Evolutionary conservation across 2,888 invertebrate species (phyloP), one percentile per base, ranked within the genome.

Genomic region (Pseudococcus viburni): DNA sequence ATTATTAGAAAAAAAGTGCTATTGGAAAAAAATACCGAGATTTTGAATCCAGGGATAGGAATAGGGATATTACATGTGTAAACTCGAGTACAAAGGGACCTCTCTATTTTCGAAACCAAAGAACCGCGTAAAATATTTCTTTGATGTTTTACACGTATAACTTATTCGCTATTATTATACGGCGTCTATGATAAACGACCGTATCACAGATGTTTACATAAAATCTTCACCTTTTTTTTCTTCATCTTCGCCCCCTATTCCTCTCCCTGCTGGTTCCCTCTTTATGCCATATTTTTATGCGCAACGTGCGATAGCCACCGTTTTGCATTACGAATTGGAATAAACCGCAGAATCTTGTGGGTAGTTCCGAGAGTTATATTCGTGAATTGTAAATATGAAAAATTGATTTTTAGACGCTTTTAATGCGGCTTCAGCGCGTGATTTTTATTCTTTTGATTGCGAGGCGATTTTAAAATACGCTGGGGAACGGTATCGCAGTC

Each of bases 191-290:
- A 83, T 83, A 83, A 83, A 83, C 46, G 80, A 83, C 42, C 80
- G 80, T 83, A 46, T 83, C 80, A 83, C 80, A 83, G 80, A 46
- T 83, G 77, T 77, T 77, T 77, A 77, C 77, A 77, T 77, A 77
- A 77, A 77, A 77, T 77, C 77, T 77, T 77, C 77, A 77, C 77
- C 22, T 73, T 33, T 73, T 73, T 73, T 42, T 42, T 42, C 42
- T 42, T 9, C 42, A 42, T 73, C 19, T 73, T n/a, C 15, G 5
- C n/a, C 8, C 59, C n/a, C 42, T 9, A 9, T n/a, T 59, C 59
- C 7, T n/a, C 59, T 59, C 59, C n/a, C 15, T 59, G 6, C 5
- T 59, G 5, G 42, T n/a, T n/a, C 59, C n/a, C 59, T 4, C 5
- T n/a, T 17, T n/a, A n/a, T 59, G n/a, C 17, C 59, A 59, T 59